These are phyloP conservation scores for Pseudorhombus dupliciocellatus DNA, from an alignment of 2,113 vertebrate species.

Conservation along the genomic window DNA sequence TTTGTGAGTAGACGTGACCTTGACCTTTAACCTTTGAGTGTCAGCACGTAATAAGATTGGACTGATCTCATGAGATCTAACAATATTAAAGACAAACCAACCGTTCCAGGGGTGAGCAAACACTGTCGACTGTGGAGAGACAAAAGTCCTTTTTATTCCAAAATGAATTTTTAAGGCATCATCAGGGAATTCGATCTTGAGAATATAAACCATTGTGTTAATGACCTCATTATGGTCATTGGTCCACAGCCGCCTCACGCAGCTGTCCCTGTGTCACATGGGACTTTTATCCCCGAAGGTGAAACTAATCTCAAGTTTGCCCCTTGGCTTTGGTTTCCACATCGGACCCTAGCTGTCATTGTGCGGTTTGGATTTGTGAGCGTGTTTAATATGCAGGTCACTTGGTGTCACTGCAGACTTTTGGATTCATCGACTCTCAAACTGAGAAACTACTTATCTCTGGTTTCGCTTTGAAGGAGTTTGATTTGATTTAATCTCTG, in stretches of 20 bases:
- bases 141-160: too few species aligned
- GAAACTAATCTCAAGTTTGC: constrained; percentile 46
- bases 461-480: not conserved
- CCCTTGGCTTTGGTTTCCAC: constrained; percentile 32
- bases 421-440: too few species aligned
- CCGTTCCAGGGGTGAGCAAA: too few species aligned
- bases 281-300: constrained; percentile 53
- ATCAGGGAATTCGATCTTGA: too few species aligned
- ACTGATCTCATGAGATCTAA: too few species aligned
- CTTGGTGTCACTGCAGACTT: not conserved
- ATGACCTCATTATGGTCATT: constrained; percentile 9
- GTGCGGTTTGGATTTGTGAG: not conserved
- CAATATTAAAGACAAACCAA: too few species aligned
- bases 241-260: constrained; percentile 9
- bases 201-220: too few species aligned
- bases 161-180: too few species aligned
- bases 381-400: not conserved
- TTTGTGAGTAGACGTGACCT: too few species aligned
- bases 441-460: not conserved
- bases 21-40: too few species aligned
- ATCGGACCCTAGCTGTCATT: constrained; percentile 31
- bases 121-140: too few species aligned
- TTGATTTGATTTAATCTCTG: not conserved
- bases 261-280: not conserved
- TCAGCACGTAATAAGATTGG: too few species aligned